phyloP scores from a whole-genome alignment of 2,888 invertebrate genomes.

The Isoperla grammatica region DNA sequence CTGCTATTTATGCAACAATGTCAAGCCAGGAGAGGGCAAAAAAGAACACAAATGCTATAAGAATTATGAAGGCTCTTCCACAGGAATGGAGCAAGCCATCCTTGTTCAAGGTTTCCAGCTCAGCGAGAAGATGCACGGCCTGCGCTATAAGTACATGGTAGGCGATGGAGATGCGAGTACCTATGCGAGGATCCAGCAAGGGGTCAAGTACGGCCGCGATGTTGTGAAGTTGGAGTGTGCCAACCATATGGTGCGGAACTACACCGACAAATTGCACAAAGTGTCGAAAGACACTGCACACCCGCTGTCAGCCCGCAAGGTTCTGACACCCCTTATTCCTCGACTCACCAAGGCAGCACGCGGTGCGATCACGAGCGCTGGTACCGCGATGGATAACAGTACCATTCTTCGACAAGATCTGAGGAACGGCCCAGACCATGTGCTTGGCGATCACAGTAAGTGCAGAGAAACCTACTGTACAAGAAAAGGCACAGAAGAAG shows the following conservation, averaged over 20 bases:
- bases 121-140: conserved; percentile 10
- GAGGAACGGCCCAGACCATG: conserved; percentile 17
- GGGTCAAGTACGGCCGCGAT: conserved; percentile 7
- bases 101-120: conserved; percentile 13
- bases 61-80: conserved; percentile 15
- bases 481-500: conserved; percentile 2
- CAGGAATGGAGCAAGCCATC: conserved; percentile 6
- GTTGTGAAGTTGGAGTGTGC: conserved; percentile 30
- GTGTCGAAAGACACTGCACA: neutral
- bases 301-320: neutral
- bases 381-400: neutral
- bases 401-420: conserved; percentile 17
- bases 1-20: too few species aligned
- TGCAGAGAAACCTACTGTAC: conserved; percentile 1
- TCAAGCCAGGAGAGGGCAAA: too few species aligned
- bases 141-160: conserved; percentile 20
- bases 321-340: neutral
- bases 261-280: conserved; percentile 21
- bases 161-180: conserved; percentile 31
- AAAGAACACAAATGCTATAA: conserved; percentile 12
- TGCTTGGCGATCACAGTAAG: conserved; percentile 9
- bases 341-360: conserved; percentile 11
- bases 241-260: conserved; percentile 27
- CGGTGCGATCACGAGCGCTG: conserved; percentile 5
- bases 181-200: conserved; percentile 22